A percentile compares a stretch with the other conserved stretches of the same genome.
Conservation (phyloP, 2,113 vertebrate genomes). For the Crotophaga sulcirostris region DNA sequence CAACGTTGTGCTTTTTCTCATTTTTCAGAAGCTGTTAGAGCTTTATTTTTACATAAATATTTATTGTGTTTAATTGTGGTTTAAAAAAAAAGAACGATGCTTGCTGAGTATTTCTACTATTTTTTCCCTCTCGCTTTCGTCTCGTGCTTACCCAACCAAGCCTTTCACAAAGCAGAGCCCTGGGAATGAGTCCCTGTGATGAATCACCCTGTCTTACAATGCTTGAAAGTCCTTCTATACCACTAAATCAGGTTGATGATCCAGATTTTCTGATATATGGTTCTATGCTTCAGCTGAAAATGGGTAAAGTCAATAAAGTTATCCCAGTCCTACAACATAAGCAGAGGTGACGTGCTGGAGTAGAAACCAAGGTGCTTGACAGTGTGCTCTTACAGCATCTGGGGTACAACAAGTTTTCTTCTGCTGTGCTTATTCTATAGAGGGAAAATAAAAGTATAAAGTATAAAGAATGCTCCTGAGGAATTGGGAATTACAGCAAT, state of each 20-base stretch:
- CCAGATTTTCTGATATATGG: not conserved
- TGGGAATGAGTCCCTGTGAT: not conserved
- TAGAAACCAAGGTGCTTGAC: not conserved
- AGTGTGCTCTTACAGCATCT: not conserved
- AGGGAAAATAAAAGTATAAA: not conserved
- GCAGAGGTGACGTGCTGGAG: not conserved
- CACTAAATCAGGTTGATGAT: not conserved
- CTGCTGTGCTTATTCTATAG: not conserved
- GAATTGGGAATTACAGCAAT: not conserved
- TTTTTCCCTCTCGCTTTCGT: not conserved
- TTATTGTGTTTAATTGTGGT: not conserved
- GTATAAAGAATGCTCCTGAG: not conserved
- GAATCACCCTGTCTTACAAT: not conserved
- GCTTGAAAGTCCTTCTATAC: not conserved
- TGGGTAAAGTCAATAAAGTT: not conserved
- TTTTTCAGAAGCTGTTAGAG: not conserved
- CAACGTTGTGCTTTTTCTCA: not conserved
- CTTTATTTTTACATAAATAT: slow-evolving; percentile 7
- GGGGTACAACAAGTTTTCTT: not conserved
- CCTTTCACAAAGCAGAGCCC: not conserved
- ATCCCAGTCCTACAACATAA: not conserved
- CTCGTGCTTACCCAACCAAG: not conserved
- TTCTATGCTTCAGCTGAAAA: not conserved
- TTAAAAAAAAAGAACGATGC: not conserved
- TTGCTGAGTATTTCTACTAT: not conserved